Evolutionary conservation across 2,113 vertebrate genomes (phyloP).

Genomic region (Proterorhinus semilunaris): DNA sequence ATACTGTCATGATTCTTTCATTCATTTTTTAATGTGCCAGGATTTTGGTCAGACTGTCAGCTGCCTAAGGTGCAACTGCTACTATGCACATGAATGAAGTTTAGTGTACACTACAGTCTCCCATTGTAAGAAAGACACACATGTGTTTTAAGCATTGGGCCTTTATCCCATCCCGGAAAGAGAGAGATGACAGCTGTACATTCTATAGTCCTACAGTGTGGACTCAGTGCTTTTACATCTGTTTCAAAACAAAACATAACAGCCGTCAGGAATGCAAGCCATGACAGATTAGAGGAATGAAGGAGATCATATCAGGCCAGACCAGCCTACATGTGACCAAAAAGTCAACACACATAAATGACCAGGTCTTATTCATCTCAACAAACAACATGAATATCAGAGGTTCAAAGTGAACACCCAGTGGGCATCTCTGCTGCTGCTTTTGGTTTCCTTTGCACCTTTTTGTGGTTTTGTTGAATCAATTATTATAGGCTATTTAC

Average conservation of each 20-base stretch:
- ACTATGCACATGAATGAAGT: background rate
- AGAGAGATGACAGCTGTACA: conserved; percentile 6
- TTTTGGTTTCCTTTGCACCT: background rate
- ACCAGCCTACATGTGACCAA: background rate
- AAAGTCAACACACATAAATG: too few species aligned
- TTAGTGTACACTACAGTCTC: background rate
- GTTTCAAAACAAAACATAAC: background rate
- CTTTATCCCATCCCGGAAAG: background rate
- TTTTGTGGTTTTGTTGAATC: background rate
- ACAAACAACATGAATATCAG: too few species aligned
- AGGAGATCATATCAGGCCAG: background rate
- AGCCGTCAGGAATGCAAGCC: conserved; percentile 7
- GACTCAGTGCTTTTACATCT: background rate
- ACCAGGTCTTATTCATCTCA: background rate
- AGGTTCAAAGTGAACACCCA: background rate
- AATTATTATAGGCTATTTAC: too few species aligned
- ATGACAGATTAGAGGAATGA: conserved; percentile 2
- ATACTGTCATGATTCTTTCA: too few species aligned
- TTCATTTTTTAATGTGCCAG: too few species aligned
- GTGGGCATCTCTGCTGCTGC: background rate
- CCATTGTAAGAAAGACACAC: background rate
- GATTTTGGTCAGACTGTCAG: too few species aligned
- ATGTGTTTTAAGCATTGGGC: background rate
- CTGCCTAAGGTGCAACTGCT: background rate
- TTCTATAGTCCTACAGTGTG: background rate